A percentile compares a stretch with the other conserved stretches of the same genome.
Evolutionary conservation across 1,140 invertebrate species (phyloP).

Genomic region (Argopecten irradians): DNA sequence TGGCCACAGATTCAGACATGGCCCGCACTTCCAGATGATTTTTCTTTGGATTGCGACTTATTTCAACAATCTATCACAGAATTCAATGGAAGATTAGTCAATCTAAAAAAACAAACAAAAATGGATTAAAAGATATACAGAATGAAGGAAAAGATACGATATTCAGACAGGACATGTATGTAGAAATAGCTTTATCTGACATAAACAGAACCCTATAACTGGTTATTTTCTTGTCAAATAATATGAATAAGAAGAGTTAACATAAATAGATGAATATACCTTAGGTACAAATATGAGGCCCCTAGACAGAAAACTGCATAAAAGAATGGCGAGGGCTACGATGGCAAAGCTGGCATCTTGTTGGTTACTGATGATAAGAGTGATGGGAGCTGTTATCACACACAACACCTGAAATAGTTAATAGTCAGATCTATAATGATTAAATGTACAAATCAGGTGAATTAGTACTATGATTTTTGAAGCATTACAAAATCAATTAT

Average conservation of each 20-base stretch:
- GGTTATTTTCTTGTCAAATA: background rate
- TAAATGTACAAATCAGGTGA: background rate
- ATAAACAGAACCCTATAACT: background rate
- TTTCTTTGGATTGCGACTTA: slow-evolving; percentile 60
- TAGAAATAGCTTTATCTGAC: no score
- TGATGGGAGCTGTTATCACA: slow-evolving; percentile 97
- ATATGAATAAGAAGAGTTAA: background rate
- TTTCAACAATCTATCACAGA: slow-evolving; percentile 63
- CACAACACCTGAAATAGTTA: slow-evolving; percentile 84
- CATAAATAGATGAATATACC: no score
- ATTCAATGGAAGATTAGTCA: background rate
- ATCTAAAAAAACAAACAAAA: background rate
- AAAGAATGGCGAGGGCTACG: slow-evolving; percentile 94
- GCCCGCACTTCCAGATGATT: slow-evolving; percentile 62
- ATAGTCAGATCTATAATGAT: background rate
- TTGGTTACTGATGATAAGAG: slow-evolving; percentile 96
- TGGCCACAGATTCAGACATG: slow-evolving; percentile 86
- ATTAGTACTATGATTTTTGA: background rate
- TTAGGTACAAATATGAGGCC: slow-evolving; percentile 97
- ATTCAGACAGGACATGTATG: no score
- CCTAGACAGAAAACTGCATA: slow-evolving; percentile 98
- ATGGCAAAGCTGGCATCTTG: slow-evolving; percentile 98
- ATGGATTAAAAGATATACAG: background rate
- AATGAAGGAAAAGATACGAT: no score
- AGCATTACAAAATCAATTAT: background rate